Base-by-base conservation (phyloP, 2,113 vertebrate genomes). In the Nothoprocta pentlandii region DNA sequence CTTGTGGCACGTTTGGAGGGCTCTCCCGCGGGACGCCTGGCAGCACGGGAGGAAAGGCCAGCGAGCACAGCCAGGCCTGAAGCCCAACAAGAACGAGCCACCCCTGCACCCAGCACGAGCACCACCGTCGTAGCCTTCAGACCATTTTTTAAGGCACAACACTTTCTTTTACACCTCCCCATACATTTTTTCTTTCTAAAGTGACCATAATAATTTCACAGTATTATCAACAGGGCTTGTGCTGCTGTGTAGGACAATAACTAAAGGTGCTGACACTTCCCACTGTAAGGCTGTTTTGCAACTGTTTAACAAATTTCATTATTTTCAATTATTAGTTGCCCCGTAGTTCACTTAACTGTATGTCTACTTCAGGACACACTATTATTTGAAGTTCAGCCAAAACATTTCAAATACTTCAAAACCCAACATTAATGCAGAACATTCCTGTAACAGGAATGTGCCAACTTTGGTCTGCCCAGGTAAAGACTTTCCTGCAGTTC, bases 1-100 rank as follows among this genome's bases (percentile, higher is more conserved):
- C 90, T 79, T 61, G 32, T 42, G 62, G 62, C 41, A 53, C 0
- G 0, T 19, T 63, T 0, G 0, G 79, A 86, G 76, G 87, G 68
- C n/a, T 71, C 93, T 88, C 90, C 73, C 76, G 68, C 82, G 71
- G 70, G 34, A 19, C 73, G 67, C 47, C 26, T 20, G 10, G 19
- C 17, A 90, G 61, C 73, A 78, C 39, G 75, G n/a, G 61, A 69
- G 17, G 69, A 62, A 79, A 42, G 0, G 0, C 88, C 69, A 0
- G 1, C 42, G 34, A 81, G 51, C 25, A 59, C 80, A 56, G 84
- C 0, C 12, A 47, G 62, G 49, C 51, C 51, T 13, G 47, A 36
- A 0, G 0, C 26, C 39, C 34, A 16, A 7, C 5, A 19, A 54
- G n/a, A 46, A 71, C 9, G 39, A 59, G 23, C 39, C 8, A 12